These are phyloP conservation scores for Sylvilagus floridanus DNA, from an alignment of 2,797 vertebrate genomes.

Conservation along the genomic window DNA sequence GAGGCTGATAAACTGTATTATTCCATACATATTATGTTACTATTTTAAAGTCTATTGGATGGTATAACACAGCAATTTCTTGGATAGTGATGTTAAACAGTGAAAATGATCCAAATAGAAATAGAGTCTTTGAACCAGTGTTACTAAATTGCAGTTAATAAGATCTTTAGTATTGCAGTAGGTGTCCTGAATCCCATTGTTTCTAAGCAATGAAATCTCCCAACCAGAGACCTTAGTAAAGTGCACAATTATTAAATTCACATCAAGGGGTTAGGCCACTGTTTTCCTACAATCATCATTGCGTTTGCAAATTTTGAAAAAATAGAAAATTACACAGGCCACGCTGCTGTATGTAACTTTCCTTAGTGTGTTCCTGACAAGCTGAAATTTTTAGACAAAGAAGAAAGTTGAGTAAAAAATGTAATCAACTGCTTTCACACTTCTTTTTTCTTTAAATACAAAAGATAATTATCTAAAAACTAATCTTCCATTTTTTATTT, in stretches of 20 bases:
- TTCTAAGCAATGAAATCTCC: conserved; percentile 70
- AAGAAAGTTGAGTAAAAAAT: conserved; percentile 70
- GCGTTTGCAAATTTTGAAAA: conserved; percentile 74
- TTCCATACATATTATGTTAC: not conserved
- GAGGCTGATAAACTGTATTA: not conserved
- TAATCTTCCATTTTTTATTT: conserved; percentile 72
- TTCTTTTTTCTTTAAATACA: conserved; percentile 50
- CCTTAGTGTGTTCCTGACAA: conserved; percentile 61
- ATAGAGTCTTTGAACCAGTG: conserved; percentile 52
- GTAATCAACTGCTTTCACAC: conserved; percentile 49
- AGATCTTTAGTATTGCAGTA: conserved; percentile 59
- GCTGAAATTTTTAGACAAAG: conserved; percentile 62
- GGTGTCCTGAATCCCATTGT: conserved; percentile 56
- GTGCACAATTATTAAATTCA: conserved; percentile 72
- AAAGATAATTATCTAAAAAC: conserved; percentile 64
- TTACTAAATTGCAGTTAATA: conserved; percentile 74
- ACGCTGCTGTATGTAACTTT: conserved; percentile 61
- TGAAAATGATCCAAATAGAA: conserved; percentile 66
- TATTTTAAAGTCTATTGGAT: conserved; percentile 39
- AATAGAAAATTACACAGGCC: conserved; percentile 69
- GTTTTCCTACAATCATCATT: conserved; percentile 67
- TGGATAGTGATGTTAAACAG: conserved; percentile 50
- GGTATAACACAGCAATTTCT: not conserved
- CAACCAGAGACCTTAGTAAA: conserved; percentile 46
- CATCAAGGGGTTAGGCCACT: conserved; percentile 62